A percentile compares a stretch with the other conserved stretches of the same genome.
These are phyloP conservation scores for Paracentrotus lividus DNA, from an alignment of 53 echinoderm and acorn worm genomes.

Conservation along the genomic window DNA sequence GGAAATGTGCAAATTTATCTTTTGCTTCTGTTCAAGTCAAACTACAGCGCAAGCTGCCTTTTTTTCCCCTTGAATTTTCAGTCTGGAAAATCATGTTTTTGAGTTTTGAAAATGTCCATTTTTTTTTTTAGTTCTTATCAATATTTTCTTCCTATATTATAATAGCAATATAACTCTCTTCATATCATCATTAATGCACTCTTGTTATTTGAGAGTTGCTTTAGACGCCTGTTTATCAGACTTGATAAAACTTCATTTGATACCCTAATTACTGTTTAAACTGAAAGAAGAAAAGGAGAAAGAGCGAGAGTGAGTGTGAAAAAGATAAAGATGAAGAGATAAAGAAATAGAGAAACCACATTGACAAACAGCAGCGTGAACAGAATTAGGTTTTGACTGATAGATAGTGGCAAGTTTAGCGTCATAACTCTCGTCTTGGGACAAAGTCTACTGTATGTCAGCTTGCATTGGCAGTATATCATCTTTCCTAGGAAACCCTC, in stretches of 20 bases:
- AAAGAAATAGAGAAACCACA: background rate
- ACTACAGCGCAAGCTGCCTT: background rate
- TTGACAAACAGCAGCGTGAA: background rate
- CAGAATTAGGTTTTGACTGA: slow-evolving; percentile 48
- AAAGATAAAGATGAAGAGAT: too few relatives aligned
- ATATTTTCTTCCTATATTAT: background rate
- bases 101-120: too few relatives aligned
- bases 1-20: background rate
- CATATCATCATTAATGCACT: background rate
- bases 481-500: slow-evolving; percentile 8
- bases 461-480: slow-evolving; percentile 29
- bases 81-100: too few relatives aligned
- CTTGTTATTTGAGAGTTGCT: background rate
- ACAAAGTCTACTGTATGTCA: slow-evolving; percentile 39
- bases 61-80: background rate
- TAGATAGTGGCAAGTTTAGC: slow-evolving; percentile 7
- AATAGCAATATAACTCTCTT: background rate
- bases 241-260: background rate
- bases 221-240: background rate
- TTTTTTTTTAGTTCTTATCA: background rate
- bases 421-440: slow-evolving; percentile 48
- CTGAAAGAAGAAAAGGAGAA: background rate
- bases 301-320: background rate
- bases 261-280: background rate
- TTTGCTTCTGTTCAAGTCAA: background rate